Conservation (phyloP, 2,888 invertebrate species). For the Idaea biselata region DNA sequence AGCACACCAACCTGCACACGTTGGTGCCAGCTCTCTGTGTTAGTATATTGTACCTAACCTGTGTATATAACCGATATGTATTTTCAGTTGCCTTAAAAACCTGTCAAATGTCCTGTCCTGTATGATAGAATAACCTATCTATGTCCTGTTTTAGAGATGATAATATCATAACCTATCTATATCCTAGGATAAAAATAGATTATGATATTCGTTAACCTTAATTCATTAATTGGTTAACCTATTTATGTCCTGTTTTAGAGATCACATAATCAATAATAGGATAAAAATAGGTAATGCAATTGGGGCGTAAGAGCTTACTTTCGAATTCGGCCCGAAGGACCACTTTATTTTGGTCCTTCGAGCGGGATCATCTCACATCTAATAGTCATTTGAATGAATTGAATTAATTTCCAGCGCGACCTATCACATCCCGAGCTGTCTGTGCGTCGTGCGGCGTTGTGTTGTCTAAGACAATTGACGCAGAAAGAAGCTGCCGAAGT, state of each 20-base stretch:
- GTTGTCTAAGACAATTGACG: constrained; percentile 96
- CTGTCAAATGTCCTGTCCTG: background rate
- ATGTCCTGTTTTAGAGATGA: no score
- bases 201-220: no score
- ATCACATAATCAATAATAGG: no score
- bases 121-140: no score
- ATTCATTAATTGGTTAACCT: no score
- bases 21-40: constrained; percentile 96
- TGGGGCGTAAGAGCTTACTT: background rate
- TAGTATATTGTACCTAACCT: constrained; percentile 58
- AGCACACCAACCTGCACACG: constrained; percentile 95
- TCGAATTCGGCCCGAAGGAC: background rate
- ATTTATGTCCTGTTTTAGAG: no score
- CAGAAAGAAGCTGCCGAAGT: constrained; percentile 98
- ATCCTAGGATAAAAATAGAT: no score
- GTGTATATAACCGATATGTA: background rate
- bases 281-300: no score
- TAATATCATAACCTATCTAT: no score
- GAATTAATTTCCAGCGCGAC: constrained; percentile 82
- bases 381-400: no score
- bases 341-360: background rate
- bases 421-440: constrained; percentile 94
- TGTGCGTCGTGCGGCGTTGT: constrained; percentile 95
- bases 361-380: background rate
- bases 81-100: background rate